phyloP scores from a whole-genome alignment of 2,113 vertebrate species.

The Oryzias melastigma region DNA sequence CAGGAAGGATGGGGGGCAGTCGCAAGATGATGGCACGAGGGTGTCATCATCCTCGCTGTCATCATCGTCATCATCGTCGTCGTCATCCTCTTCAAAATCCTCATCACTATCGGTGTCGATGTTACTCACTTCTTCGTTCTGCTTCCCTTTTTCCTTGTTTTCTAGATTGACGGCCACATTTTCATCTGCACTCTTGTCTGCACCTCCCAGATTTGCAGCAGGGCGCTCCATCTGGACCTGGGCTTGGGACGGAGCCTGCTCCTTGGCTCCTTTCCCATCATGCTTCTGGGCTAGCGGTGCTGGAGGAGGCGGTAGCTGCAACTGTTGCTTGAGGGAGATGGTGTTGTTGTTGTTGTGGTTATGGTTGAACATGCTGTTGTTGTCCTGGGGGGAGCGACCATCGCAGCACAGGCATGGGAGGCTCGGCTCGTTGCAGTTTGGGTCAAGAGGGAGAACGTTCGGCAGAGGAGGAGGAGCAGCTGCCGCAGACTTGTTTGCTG shows the following conservation, averaged over 20 bases:
- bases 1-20: slow-evolving; percentile 76
- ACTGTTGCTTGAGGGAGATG: slow-evolving; percentile 70
- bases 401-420: slow-evolving; percentile 88
- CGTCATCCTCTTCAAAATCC: slow-evolving; percentile 58
- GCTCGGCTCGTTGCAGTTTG: slow-evolving; percentile 91
- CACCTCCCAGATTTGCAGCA: slow-evolving; percentile 37
- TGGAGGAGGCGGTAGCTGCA: slow-evolving; percentile 66
- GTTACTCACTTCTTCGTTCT: slow-evolving; percentile 58
- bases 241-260: slow-evolving; percentile 29
- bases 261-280: slow-evolving; percentile 45
- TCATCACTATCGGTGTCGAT: slow-evolving; percentile 67
- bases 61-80: slow-evolving; percentile 66
- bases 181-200: slow-evolving; percentile 36
- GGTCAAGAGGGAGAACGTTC: slow-evolving; percentile 77
- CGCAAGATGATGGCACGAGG: slow-evolving; percentile 82
- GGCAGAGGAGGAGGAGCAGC: slow-evolving; percentile 43
- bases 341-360: slow-evolving; percentile 83
- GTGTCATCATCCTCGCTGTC: slow-evolving; percentile 78
- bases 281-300: slow-evolving; percentile 48
- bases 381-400: slow-evolving; percentile 74
- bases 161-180: slow-evolving; percentile 29
- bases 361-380: slow-evolving; percentile 81
- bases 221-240: slow-evolving; percentile 38
- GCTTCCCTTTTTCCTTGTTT: slow-evolving; percentile 57
- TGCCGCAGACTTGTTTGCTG: slow-evolving; percentile 31